Conservation (phyloP, 1,140 invertebrate species). For the Drosophila sp. region DNA sequence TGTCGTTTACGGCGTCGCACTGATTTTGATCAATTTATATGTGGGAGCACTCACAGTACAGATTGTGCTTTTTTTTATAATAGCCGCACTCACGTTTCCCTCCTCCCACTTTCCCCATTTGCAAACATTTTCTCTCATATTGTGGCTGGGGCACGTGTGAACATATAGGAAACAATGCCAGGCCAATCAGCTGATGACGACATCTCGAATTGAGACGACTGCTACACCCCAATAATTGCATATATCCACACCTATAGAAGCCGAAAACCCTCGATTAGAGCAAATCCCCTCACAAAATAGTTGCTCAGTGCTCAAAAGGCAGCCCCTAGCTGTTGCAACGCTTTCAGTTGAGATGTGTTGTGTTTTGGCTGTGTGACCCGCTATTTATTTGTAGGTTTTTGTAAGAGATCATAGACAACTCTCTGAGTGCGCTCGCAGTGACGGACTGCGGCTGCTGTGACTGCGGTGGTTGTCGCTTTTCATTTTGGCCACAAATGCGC, state of each 20-base stretch:
- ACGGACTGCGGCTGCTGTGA: conserved; percentile 4
- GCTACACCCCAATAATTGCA: conserved; percentile 17
- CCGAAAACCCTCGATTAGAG: conserved; percentile 22
- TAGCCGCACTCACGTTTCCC: conserved; percentile 11
- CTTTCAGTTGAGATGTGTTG: conserved; percentile 2
- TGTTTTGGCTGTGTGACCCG: conserved; percentile 15
- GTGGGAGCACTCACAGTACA: conserved; percentile 36
- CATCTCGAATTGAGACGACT: conserved; percentile 19
- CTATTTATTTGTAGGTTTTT: conserved; percentile 32
- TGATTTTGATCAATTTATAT: conserved; percentile 66
- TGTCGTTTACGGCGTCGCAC: conserved; percentile 47
- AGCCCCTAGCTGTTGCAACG: conserved; percentile 24
- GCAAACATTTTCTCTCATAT: neutral
- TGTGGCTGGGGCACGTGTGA: conserved; percentile 41
- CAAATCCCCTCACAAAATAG: conserved; percentile 35
- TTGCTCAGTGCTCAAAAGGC: conserved; percentile 28
- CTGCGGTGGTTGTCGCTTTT: conserved; percentile 29
- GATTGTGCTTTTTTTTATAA: conserved; percentile 40
- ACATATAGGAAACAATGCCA: conserved; percentile 48
- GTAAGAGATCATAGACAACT: conserved; percentile 22
- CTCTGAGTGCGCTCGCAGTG: conserved; percentile 23
- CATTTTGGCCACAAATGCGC: conserved; percentile 52
- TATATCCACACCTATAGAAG: conserved; percentile 31
- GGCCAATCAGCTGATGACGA: conserved; percentile 33
- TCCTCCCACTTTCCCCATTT: neutral